Evolutionary conservation across 2,888 invertebrate species (phyloP).

Genomic region (Clostera curtula): DNA sequence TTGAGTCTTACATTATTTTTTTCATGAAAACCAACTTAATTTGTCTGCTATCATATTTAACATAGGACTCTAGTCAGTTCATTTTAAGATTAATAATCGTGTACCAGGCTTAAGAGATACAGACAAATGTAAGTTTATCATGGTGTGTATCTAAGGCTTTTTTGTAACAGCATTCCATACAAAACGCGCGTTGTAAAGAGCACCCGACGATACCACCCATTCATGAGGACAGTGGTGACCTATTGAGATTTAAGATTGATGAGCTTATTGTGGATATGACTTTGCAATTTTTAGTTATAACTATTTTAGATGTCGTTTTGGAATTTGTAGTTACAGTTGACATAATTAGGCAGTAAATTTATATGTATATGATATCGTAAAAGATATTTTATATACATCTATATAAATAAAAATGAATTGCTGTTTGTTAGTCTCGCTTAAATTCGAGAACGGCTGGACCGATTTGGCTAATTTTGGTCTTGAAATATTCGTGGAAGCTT

Average conservation of each 20-base stretch:
- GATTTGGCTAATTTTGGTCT: too few species aligned
- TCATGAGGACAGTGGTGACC: conserved; percentile 72
- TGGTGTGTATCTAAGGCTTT: conserved; percentile 69
- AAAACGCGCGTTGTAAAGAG: conserved; percentile 73
- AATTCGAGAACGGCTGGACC: too few species aligned
- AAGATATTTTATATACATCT: too few species aligned
- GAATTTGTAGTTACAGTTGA: too few species aligned
- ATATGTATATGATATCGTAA: too few species aligned
- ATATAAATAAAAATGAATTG: too few species aligned
- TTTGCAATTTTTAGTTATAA: too few species aligned
- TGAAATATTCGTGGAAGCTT: too few species aligned
- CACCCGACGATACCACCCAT: conserved; percentile 72
- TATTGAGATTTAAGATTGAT: conserved; percentile 60
- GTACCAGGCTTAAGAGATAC: conserved; percentile 8
- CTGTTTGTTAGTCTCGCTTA: too few species aligned
- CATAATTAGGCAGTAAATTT: too few species aligned
- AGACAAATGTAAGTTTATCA: conserved; percentile 43
- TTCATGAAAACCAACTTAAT: conserved; percentile 36
- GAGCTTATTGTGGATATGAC: conserved; percentile 39
- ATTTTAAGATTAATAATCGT: conserved; percentile 24
- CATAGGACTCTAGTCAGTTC: conserved; percentile 9
- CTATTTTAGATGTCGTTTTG: too few species aligned
- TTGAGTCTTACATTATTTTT: conserved; percentile 57
- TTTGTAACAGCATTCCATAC: conserved; percentile 73
- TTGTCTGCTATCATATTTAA: conserved; percentile 5